Evolutionary conservation across 2,888 invertebrate genomes (phyloP).

Genomic region (Drosophila emarginata): DNA sequence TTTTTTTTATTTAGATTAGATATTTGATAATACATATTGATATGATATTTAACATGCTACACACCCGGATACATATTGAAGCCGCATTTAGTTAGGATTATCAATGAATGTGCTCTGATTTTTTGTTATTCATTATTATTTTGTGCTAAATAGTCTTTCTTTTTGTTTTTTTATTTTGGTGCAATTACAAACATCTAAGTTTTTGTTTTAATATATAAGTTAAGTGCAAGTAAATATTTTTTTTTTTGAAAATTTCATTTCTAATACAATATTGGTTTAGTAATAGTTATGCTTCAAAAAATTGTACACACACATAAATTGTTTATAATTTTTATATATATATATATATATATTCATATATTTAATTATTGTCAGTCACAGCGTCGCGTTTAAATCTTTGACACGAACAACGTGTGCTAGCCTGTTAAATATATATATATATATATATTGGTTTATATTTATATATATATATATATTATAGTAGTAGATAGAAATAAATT

Average conservation of each 20-base stretch:
- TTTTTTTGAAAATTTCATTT: constrained; percentile 33
- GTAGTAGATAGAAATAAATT: neutral
- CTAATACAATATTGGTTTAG: constrained; percentile 7
- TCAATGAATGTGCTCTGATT: constrained; percentile 74
- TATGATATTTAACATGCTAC: constrained; percentile 66
- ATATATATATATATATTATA: no score
- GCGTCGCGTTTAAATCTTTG: constrained; percentile 73
- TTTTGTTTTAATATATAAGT: neutral
- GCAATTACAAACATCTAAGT: constrained; percentile 58
- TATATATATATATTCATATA: constrained; percentile 36
- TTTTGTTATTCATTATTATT: constrained; percentile 17
- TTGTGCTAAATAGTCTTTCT: constrained; percentile 29
- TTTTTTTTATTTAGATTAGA: neutral
- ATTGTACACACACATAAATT: constrained; percentile 20
- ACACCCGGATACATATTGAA: constrained; percentile 71
- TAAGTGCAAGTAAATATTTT: constrained; percentile 37
- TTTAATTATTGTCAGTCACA: constrained; percentile 83
- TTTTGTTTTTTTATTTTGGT: constrained; percentile 44
- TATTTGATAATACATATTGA: constrained; percentile 24
- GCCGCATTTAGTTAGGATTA: constrained; percentile 54
- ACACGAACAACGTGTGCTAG: constrained; percentile 69
- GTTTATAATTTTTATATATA: constrained; percentile 16
- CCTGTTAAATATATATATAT: constrained; percentile 47
- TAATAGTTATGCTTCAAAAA: constrained; percentile 36
- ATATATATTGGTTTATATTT: neutral